Base-by-base conservation (phyloP, 2,888 invertebrate species). In the Lagria hirta region DNA sequence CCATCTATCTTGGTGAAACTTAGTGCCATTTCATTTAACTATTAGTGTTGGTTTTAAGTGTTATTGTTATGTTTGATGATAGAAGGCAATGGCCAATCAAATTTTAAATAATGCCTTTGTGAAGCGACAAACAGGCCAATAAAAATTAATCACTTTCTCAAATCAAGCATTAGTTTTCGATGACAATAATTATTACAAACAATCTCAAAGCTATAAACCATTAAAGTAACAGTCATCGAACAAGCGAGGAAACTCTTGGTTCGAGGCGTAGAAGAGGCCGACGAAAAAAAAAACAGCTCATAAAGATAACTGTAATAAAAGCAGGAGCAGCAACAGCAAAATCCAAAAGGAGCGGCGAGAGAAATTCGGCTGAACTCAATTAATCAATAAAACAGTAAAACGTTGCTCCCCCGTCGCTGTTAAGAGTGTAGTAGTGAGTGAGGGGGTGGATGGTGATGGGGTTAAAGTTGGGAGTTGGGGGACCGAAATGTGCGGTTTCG, bases 371-470 rank as follows among this genome's bases (percentile, higher is more conserved):
- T 66, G 66, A 69, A 70, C 70, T 70, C 70, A 70, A 71, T 70
- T 70, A 71, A 71, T 71, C 70, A 70, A 71, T 70, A 71, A 71
- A 69, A 70, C 70, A 70, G 70, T 71, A 69, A 71, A 70, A 70
- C 68, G 70, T n/a, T n/a, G n/a, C 64, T 69, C 68, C 68, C 69
- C 67, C 66, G 68, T 65, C 66, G 67, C 68, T 61, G 68, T 69
- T 65, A 68, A 67, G 66, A 68, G 68, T 66, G 65, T 66, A 57
- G 52, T n/a, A n/a, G n/a, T n/a, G n/a, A n/a, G n/a, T 50, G 40
- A 44, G 35, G 44, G 51, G 52, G 54, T 48, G 49, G 51, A 51
- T 51, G n/a, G n/a, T n/a, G n/a, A n/a, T n/a, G 51, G 51, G 54
- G 54, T 51, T 51, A 50, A 51, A 47, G 47, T n/a, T n/a, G 47